Evolutionary conservation across 2,888 invertebrate species (phyloP), one percentile per base, ranked within the genome.

Genomic region (Orgyia antiqua): DNA sequence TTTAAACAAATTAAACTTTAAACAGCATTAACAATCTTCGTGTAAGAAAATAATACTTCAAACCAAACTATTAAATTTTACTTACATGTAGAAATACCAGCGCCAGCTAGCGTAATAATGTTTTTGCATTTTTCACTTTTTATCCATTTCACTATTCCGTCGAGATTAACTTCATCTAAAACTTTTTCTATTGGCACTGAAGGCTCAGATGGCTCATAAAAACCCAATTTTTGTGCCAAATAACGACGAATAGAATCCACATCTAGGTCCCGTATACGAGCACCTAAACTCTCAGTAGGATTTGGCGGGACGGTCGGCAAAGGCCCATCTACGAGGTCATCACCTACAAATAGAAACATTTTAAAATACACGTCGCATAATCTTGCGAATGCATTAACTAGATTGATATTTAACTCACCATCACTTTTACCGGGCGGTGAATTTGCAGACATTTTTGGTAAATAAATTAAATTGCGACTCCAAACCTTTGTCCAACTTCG

Each of bases 51-150:
- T 10, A 21, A 2, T 10, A 21, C 4, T 10, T 4, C n/a, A 21
- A 1, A 11, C 4, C 11, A 12, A 24, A 8, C 10, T 24, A 10
- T 2, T 12, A n/a, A n/a, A 24, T 7, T 24, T 7, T 29, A 88
- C 91, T 90, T 88, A 96, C 96, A 94, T 26, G 98, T 99, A 2
- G 97, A 98, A 61, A 99, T 97, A 29, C 98, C 98, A 50, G 98
- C 98, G 39, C 98, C 98, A 38, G 96, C 93, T 91, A 99, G 92
- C 1, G 96, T 96, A 34, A 98, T 92, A 33, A 98, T 91, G 55
- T 95, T 96, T 67, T 92, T 92, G 63, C 94, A 94, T 42, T 91
- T 89, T 21, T 89, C 89, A 36, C 89, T 89, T 51, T 92, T 90
- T 45, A 97, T 95, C 76, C 93, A 94, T 31, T 92, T 89, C 0